These are phyloP conservation scores for Hemibagrus wyckioides DNA, from an alignment of 2,113 vertebrate genomes.

Conservation along the genomic window DNA sequence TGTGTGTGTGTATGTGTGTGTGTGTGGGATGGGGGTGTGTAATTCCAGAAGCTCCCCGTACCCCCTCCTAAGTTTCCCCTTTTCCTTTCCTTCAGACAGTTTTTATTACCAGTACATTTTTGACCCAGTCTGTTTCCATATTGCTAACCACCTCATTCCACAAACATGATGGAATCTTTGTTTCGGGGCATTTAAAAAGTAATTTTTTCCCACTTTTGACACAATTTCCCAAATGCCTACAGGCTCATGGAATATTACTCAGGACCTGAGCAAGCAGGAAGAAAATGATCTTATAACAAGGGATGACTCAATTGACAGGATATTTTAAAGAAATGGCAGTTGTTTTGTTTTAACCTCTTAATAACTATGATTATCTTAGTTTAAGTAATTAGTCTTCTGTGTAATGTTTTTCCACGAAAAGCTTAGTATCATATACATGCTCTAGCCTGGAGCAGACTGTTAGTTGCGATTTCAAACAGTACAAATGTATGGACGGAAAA, in stretches of 20 bases:
- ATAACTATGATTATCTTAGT: constrained; percentile 59
- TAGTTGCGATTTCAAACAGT: constrained; percentile 60
- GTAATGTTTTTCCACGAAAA: constrained; percentile 54
- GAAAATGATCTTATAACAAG: constrained; percentile 50
- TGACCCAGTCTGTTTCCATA: constrained; percentile 76
- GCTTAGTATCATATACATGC: constrained; percentile 70
- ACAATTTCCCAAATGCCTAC: constrained; percentile 65
- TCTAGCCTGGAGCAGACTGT: constrained; percentile 57
- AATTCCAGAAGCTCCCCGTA: constrained; percentile 54
- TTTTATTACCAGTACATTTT: constrained; percentile 74
- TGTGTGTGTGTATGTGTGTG: constrained; percentile 14
- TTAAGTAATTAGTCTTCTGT: constrained; percentile 53
- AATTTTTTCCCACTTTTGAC: constrained; percentile 65
- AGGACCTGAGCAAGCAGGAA: constrained; percentile 50
- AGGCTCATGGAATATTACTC: constrained; percentile 63
- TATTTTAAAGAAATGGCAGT: constrained; percentile 59
- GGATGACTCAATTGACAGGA: constrained; percentile 58
- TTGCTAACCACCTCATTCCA: constrained; percentile 76
- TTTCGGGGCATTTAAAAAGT: constrained; percentile 64
- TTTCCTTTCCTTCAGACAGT: constrained; percentile 68
- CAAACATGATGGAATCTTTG: constrained; percentile 81
- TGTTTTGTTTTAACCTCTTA: constrained; percentile 51
- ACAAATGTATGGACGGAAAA: neutral
- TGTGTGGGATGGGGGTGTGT: constrained; percentile 37
- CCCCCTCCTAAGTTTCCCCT: constrained; percentile 65